Base-by-base conservation (phyloP, 1,140 invertebrate genomes). In the Chrysopa pallens region DNA sequence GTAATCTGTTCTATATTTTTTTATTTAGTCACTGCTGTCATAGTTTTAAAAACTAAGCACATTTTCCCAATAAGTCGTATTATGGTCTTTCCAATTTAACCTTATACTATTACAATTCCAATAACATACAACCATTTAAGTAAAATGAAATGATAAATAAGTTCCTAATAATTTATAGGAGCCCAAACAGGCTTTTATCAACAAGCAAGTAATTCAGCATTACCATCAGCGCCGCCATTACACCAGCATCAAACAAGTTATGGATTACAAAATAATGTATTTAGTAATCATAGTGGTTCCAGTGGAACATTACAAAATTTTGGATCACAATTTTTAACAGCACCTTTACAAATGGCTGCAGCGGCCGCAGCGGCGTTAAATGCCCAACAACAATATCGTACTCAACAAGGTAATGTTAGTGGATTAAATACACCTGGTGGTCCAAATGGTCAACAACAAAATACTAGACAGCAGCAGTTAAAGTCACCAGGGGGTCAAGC, bases 101-200 rank as follows among this genome's bases (percentile, higher is more conserved):
- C n/a, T n/a, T n/a, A n/a, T n/a, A n/a, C n/a, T n/a, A n/a, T n/a
- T n/a, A n/a, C n/a, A n/a, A n/a, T n/a, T n/a, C n/a, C n/a, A n/a
- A n/a, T n/a, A n/a, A n/a, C 33, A 36, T 41, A 27, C 40, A 38
- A 45, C 15, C 28, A 40, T 43, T 36, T 36, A 17, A 23, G 17
- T 23, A 23, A 23, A 23, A 23, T 23, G 17, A n/a, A n/a, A n/a
- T n/a, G 17, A 23, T 5, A 3, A 23, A 23, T 23, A 23, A 23
- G 5, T 23, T 23, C 17, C 5, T 23, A 23, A 23, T 29, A 41
- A 15, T 14, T 23, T 36, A 23, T 29, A 56, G 56, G 53, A 29
- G 58, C 52, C n/a, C 58, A 60, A 42, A 55, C 52, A 39, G 58
- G 57, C 9, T 60, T 55, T 42, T 60, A 53, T 45, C 58, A 59